Base-by-base conservation (phyloP, 2,888 invertebrate genomes). In the Synergus gifuensis region DNA sequence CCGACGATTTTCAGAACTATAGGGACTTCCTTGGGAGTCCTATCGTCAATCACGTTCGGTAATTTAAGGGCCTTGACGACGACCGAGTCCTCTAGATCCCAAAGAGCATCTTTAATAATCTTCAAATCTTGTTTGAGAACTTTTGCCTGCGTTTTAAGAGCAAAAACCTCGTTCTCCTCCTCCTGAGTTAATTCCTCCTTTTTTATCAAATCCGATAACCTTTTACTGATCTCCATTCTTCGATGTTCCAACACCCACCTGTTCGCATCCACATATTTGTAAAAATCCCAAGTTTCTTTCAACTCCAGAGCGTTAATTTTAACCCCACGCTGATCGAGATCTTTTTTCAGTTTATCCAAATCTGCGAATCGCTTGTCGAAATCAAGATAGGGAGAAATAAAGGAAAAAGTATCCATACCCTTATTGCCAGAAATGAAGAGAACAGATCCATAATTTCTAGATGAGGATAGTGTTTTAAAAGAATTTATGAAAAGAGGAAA, bases 51-150 rank as follows among this genome's bases (percentile, higher is more conserved):
- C 73, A 89, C 86, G 90, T 97, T 97, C 0, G 97, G 97, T 78
- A 97, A 89, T 87, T 94, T 93, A 77, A 97, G 92, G 80, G 94
- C 93, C 87, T 94, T 93, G 46, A 95, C 89, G 67, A 96, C 93
- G 11, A 96, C 94, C 76, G 93, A 93, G 89, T 96, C 96, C 90
- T 97, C 96, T 8, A 97, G 93, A n/a, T 94, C 94, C 94, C 96
- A 96, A n/a, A 95, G 90, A 64, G 93, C 93, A 14, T 93, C 92
- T 88, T 94, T 95, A 1, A 96, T 87, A 46, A 93, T 92, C 89
- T 94, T 95, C n/a, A 96, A 90, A 84, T 96, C 95, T 66, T 94
- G 94, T 87, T 94, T 94, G 0, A 96, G 76, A 4, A 93, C 87
- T 86, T 93, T 93, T 0, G 93, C 93, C 86, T 95, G 94, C 16